Base-by-base conservation (phyloP, 2,113 vertebrate species). In the Callipepla squamata region DNA sequence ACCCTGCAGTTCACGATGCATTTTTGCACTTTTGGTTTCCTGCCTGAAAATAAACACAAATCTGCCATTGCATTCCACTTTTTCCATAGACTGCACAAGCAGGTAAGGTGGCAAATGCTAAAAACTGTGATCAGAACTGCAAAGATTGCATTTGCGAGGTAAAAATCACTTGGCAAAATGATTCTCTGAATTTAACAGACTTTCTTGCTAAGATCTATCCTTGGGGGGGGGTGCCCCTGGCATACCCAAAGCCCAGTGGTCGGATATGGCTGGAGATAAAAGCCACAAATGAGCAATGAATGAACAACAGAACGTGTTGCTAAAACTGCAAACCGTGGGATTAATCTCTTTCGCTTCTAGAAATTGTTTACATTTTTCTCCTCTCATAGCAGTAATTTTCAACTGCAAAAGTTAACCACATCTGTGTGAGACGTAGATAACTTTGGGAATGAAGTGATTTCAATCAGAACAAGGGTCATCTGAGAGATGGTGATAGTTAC, bases 1-100 rank as follows among this genome's bases (percentile, higher is more conserved):
- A 80, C 73, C 93, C 91, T 57, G 67, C 42, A 11, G 91, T 55
- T 87, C 87, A 16, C 0, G 55, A 67, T 3, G 84, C 28, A 3
- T 89, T 94, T 95, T 87, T 79, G 78, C 75, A 34, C 78, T 69
- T 12, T 53, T 51, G 70, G 70, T 81, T 96, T 94, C 93, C 93
- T 96, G 94, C 80, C 73, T 85, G 88, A 88, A 96, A 92, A 90
- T 51, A 92, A 92, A 94, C 0, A 6, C 44, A 68, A 22, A 50
- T 47, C 68, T 85, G 59, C 57, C 34, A 0, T 8, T 63, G 76
- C 82, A 26, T 2, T 12, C 26, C 7, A 0, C 53, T 73, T 25
- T 15, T 50, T 72, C 81, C 67, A 32, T n/a, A 15, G 84, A 44
- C 57, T 14, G 11, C 3, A 0, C 5, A 3, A 28, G 28, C 47